Base-by-base conservation (phyloP, 2,113 vertebrate species). In the Tachuris rubrigastra region DNA sequence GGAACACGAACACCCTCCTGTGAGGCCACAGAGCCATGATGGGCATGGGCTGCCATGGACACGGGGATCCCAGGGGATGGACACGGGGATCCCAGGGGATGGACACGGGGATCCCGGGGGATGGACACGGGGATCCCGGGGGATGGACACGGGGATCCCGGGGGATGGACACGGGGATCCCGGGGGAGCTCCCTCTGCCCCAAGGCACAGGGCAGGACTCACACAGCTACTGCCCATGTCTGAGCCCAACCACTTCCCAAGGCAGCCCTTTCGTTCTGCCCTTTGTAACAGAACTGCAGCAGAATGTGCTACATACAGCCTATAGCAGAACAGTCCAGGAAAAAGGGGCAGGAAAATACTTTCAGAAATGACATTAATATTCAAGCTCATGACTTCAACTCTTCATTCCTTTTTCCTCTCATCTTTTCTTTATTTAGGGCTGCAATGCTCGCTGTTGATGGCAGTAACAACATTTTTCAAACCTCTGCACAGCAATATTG, bases 141-240 rank as follows among this genome's bases (percentile, higher is more conserved):
- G 41, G 41, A 46, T 8, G 19, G 44, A 20, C 44, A 46, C 44
- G 44, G 56, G 39, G 39, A 41, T 41, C 39, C 39, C 12, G 39
- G 10, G 39, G 39, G 41, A 41, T 0, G 3, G 52, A 0, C 0
- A 30, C 0, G 0, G 49, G 22, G 44, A 11, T 14, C 31, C 0
- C 0, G 60, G 7, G 18, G 22, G 31, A 76, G 63, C 44, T 60
- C 25, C 31, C 1, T 16, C 13, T 46, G 3, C 33, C 41, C 42
- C 0, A 0, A 3, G 3, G n/a, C 3, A 44, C 2, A 62, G 60
- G 50, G 55, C 63, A 53, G 12, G 31, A 17, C 62, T 35, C 62
- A 42, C 49, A 30, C 0, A 4, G 56, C 39, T 31, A 49, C 58
- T 30, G 20, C 6, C 0, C 13, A 41, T 9, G 21, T 63, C 46